Evolutionary conservation across 2,888 invertebrate species (phyloP), one percentile per base, ranked within the genome.

Genomic region (Cyclophora albipunctata): DNA sequence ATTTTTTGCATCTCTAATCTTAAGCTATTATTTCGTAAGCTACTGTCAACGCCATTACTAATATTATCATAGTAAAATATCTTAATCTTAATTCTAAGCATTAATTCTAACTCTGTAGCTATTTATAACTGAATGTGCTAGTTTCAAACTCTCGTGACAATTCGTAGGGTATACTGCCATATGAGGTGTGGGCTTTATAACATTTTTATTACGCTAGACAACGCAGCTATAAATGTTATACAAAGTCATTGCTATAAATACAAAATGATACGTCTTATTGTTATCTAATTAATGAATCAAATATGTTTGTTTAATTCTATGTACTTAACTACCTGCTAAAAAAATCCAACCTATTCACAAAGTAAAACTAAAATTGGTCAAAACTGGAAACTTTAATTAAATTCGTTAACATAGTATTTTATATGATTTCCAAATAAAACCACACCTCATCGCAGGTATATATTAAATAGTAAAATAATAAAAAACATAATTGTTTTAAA

Each of bases 401-500:
- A 20, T 20, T 20, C 20, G 20, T 20, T 20, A 20, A 20, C n/a
- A n/a, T 20, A 20, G 20, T 20, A 20, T 1, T 20, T 20, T 1
- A 20, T 20, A 20, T 20, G 20, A 20, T 20, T 20, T 20, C 20
- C 20, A 20, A 37, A 37, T 2, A 48, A 45, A 63, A 67, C 72
- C 74, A 74, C 76, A 77, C 66, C 75, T 74, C 68, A 58, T 58
- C 54, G 69, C 67, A 67, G 67, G 68, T 64, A 69, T 66, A 64
- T 75, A 62, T n/a, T 74, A 76, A 79, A 78, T 78, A 77, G 70
- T 75, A 71, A 70, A 75, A 72, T 73, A 71, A 78, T 73, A 78
- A 73, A 76, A 79, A 81, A 81, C 66, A 73, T 73, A 75, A 81
- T 84, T 87, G 75, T 84, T 78, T 88, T 84, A 82, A 85, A 83